These are phyloP conservation scores for Harpalus rufipes DNA, from an alignment of 2,888 invertebrate genomes.

Conservation along the genomic window DNA sequence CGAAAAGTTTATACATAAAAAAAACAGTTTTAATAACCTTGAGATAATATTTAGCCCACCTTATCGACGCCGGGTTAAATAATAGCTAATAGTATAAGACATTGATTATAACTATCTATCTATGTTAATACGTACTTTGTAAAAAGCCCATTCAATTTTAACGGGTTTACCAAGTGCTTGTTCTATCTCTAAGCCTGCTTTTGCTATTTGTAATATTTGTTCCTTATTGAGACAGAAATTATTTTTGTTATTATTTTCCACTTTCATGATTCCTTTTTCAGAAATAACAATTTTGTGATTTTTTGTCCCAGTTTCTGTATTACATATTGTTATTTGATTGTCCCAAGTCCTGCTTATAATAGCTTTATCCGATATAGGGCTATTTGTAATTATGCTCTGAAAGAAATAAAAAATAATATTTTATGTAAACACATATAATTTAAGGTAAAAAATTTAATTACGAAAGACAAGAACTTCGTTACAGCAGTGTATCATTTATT, in stretches of 20 bases:
- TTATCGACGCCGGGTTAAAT: too few species aligned
- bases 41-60: too few species aligned
- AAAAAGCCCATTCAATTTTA: conserved; percentile 91
- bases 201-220: conserved; percentile 80
- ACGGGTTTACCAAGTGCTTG: conserved; percentile 83
- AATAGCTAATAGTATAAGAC: too few species aligned
- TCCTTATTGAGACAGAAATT: conserved; percentile 80
- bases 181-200: conserved; percentile 82
- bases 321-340: conserved; percentile 77
- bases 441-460: background rate
- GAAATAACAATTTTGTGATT: conserved; percentile 6
- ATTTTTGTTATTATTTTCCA: conserved; percentile 73
- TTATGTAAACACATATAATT: background rate
- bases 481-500: background rate
- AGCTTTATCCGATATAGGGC: conserved; percentile 87
- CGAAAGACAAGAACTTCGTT: background rate
- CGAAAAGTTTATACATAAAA: too few species aligned
- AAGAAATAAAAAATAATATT: conserved; percentile 62
- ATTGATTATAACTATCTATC: too few species aligned
- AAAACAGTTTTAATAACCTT: too few species aligned
- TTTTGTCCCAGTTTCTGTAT: conserved; percentile 79
- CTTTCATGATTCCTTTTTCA: conserved; percentile 76
- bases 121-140: conserved; percentile 76
- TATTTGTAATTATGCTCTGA: conserved; percentile 89
- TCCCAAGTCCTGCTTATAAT: conserved; percentile 79